These are phyloP conservation scores for Clistopyga incitator DNA, from an alignment of 2,888 invertebrate species.

Conservation along the genomic window DNA sequence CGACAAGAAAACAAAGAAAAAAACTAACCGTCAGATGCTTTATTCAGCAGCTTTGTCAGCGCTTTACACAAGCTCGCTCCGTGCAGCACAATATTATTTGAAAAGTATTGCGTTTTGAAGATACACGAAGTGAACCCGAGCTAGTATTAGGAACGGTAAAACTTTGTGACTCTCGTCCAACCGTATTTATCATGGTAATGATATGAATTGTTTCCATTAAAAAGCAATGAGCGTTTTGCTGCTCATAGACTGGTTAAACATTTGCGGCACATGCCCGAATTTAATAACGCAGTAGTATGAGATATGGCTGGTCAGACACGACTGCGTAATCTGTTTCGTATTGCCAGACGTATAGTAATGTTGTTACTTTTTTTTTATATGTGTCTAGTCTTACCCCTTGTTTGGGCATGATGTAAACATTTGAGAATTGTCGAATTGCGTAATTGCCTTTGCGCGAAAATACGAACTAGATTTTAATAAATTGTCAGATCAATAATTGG, in stretches of 20 bases:
- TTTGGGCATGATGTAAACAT: constrained; percentile 83
- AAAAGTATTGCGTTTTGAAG: constrained; percentile 50
- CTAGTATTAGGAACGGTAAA: constrained; percentile 6
- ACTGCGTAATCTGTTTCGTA: constrained; percentile 72
- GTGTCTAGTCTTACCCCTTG: constrained; percentile 82
- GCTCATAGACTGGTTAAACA: constrained; percentile 23
- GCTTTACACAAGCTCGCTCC: constrained; percentile 82
- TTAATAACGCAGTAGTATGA: constrained; percentile 58
- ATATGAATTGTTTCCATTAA: constrained; percentile 26
- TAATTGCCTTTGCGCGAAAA: constrained; percentile 76
- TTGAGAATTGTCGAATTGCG: constrained; percentile 70
- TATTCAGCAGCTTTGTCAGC: constrained; percentile 81
- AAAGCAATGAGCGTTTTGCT: constrained; percentile 20
- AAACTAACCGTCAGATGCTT: constrained; percentile 79
- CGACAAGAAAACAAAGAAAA: constrained; percentile 42
- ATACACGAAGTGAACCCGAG: constrained; percentile 8
- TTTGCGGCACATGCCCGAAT: constrained; percentile 45
- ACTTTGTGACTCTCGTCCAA: constrained; percentile 2
- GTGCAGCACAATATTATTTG: constrained; percentile 77
- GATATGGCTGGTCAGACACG: constrained; percentile 74
- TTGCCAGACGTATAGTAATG: constrained; percentile 81
- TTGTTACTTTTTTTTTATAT: constrained; percentile 82
- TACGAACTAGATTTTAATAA: constrained; percentile 70
- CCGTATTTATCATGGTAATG: neutral
- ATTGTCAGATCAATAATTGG: neutral